phyloP scores from a whole-genome alignment of 2,797 vertebrate genomes.

The Sciurus vulgaris region DNA sequence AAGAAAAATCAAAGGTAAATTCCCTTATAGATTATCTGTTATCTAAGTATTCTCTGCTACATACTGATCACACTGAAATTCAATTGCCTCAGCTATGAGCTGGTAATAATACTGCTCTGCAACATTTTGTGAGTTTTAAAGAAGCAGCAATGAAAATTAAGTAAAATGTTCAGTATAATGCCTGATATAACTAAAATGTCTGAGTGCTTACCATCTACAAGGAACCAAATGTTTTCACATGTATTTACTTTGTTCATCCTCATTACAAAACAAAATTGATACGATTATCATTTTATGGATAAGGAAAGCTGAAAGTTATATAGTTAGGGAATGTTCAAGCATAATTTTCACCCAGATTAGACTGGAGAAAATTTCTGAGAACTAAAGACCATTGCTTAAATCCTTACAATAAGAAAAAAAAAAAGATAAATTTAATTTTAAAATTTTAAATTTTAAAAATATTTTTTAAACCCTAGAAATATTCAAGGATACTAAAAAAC shows the following conservation, averaged over 20 bases:
- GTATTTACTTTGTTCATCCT: background rate
- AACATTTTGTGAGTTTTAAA: background rate
- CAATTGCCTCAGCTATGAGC: background rate
- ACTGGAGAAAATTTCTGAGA: background rate
- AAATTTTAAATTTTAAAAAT: no score
- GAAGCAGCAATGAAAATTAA: background rate
- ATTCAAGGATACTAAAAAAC: background rate
- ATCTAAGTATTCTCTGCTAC: background rate
- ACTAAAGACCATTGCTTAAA: background rate
- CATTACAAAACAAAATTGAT: background rate
- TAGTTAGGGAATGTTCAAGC: background rate
- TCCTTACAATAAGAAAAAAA: background rate
- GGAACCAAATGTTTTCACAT: background rate
- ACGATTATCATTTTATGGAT: background rate
- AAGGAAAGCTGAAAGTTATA: background rate
- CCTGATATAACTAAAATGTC: background rate
- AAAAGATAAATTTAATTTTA: background rate
- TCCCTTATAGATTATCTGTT: background rate
- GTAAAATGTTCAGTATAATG: background rate
- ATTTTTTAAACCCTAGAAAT: background rate
- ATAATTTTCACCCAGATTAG: constrained; percentile 12
- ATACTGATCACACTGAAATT: background rate
- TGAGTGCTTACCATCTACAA: background rate
- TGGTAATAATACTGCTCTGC: background rate
- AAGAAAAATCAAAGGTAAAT: background rate